Evolutionary conservation across 2,888 invertebrate genomes (phyloP).

Genomic region (Tetragonula carbonaria): DNA sequence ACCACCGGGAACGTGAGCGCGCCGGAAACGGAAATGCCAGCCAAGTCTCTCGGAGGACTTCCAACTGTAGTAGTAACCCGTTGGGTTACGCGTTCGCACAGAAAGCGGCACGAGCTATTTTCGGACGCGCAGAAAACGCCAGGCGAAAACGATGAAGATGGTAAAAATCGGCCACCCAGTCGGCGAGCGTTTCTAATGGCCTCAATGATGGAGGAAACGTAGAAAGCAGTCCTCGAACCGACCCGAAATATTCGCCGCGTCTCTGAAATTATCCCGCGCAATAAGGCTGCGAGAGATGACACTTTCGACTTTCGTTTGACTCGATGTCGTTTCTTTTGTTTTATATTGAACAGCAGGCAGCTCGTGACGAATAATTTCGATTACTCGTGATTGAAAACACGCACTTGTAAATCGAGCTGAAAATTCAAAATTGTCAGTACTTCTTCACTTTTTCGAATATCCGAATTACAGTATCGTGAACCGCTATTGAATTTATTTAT

Average conservation of each 20-base stretch:
- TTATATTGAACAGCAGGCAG: too few species aligned
- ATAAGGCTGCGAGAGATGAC: too few species aligned
- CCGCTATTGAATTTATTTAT: too few species aligned
- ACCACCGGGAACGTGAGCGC: constrained; percentile 58
- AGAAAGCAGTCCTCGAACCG: not conserved
- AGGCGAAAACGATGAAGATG: constrained; percentile 47
- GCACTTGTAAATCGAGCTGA: too few species aligned
- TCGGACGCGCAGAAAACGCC: constrained; percentile 47
- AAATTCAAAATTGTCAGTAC: too few species aligned
- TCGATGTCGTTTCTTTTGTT: too few species aligned
- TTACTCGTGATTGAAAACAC: too few species aligned
- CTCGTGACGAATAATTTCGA: too few species aligned
- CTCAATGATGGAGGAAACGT: constrained; percentile 50
- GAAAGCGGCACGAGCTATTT: constrained; percentile 68
- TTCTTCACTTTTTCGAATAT: too few species aligned
- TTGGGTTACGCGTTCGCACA: constrained; percentile 37
- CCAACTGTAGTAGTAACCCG: constrained; percentile 55
- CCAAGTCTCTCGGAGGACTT: constrained; percentile 53
- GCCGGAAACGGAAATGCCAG: constrained; percentile 58
- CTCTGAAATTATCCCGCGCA: not conserved
- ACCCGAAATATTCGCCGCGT: not conserved
- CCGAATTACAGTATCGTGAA: too few species aligned
- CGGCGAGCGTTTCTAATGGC: constrained; percentile 58
- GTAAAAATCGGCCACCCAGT: constrained; percentile 71
- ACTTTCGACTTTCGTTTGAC: too few species aligned